Evolutionary conservation across 2,113 vertebrate genomes (phyloP).

Genomic region (Sula dactylatra): DNA sequence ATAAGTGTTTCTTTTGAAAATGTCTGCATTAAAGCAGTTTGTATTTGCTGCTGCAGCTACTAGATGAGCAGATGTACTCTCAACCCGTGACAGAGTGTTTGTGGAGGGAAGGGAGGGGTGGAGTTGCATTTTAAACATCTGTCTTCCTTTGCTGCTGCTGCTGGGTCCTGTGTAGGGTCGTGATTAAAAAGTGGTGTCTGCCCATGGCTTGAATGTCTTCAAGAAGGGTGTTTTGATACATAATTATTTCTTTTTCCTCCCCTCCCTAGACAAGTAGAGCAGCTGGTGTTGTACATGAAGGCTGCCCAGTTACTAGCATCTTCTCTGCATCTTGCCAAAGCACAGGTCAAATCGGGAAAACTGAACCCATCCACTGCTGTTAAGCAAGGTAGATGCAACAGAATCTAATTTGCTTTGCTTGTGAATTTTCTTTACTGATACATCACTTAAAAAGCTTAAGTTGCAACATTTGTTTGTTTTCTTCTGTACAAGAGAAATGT

Average conservation of each 20-base stretch:
- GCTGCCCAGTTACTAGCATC: slow-evolving; percentile 91
- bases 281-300: slow-evolving; percentile 97
- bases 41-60: background rate
- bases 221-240: background rate
- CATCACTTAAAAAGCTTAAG: background rate
- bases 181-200: background rate
- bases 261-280: slow-evolving; percentile 87
- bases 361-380: slow-evolving; percentile 93
- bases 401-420: background rate
- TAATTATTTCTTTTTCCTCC: background rate
- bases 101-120: slow-evolving; percentile 7
- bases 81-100: slow-evolving; percentile 6
- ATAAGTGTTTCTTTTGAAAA: background rate
- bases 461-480: background rate
- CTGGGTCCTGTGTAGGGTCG: background rate
- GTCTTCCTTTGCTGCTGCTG: background rate
- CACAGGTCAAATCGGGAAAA: slow-evolving; percentile 92
- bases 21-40: background rate
- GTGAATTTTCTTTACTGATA: background rate
- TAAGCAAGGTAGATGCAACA: slow-evolving; percentile 84
- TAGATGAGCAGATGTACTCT: background rate
- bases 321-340: slow-evolving; percentile 94
- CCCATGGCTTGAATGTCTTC: background rate
- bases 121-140: slow-evolving; percentile 39
- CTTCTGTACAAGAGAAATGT: background rate